Evolutionary conservation across 2,797 vertebrate genomes (phyloP).

Genomic region (Stomatorhinus walkeri): DNA sequence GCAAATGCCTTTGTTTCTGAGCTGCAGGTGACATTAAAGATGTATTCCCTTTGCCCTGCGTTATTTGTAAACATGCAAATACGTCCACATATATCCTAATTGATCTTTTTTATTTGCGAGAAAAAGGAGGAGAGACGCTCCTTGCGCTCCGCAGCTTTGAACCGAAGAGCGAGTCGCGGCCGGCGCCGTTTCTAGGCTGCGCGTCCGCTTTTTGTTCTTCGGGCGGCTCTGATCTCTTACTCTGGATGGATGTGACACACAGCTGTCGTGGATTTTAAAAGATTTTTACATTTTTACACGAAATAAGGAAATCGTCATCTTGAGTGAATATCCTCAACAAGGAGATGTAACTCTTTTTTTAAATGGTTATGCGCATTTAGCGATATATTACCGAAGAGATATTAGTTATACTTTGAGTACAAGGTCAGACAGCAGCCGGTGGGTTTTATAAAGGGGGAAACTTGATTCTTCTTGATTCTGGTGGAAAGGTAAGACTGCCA

Average conservation of each 20-base stretch:
- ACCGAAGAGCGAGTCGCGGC: background rate
- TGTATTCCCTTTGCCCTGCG: background rate
- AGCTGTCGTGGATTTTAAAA: background rate
- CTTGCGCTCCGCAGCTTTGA: background rate
- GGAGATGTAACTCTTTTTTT: background rate
- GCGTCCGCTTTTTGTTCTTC: background rate
- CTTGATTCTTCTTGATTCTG: background rate
- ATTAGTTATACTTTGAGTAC: background rate
- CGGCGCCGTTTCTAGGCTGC: background rate
- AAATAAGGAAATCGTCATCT: background rate
- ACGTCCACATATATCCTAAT: background rate
- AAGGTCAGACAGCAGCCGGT: conserved; percentile 4
- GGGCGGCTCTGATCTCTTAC: background rate
- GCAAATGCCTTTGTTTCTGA: background rate
- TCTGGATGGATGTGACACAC: background rate
- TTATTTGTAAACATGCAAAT: background rate
- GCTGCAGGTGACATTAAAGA: background rate
- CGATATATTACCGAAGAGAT: background rate
- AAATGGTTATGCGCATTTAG: background rate
- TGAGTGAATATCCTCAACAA: background rate
- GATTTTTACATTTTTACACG: background rate
- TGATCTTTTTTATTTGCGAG: background rate
- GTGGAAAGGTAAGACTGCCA: background rate
- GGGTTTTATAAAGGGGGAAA: background rate
- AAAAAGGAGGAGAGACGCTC: background rate